These are phyloP conservation scores for Etheostoma perlongum DNA, from an alignment of 2,797 vertebrate genomes.

Conservation along the genomic window DNA sequence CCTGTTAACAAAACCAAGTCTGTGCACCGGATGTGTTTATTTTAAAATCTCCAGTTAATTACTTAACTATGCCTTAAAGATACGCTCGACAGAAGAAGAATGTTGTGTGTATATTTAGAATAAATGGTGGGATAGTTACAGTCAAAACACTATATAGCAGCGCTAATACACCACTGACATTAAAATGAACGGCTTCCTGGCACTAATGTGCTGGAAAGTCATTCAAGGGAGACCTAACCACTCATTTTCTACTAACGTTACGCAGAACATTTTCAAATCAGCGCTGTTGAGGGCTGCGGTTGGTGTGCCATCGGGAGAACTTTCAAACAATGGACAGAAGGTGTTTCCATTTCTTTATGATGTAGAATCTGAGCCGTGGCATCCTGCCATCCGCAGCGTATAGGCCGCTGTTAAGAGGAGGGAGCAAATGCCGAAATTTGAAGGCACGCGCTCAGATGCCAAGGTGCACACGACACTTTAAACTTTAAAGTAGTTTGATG, in stretches of 20 bases:
- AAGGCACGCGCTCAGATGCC: constrained; percentile 36
- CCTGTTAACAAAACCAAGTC: constrained; percentile 70
- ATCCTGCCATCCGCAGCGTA: constrained; percentile 45
- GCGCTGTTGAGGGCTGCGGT: constrained; percentile 55
- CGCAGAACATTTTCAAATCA: constrained; percentile 75
- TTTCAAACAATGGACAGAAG: constrained; percentile 77
- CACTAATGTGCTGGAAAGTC: constrained; percentile 81
- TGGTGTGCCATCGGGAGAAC: constrained; percentile 57
- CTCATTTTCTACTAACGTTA: constrained; percentile 80
- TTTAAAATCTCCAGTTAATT: constrained; percentile 81
- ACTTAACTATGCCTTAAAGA: constrained; percentile 79
- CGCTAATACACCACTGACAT: constrained; percentile 76
- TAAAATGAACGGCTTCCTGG: constrained; percentile 81
- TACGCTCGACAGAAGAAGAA: constrained; percentile 74
- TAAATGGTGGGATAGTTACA: constrained; percentile 79
- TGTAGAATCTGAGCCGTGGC: constrained; percentile 70
- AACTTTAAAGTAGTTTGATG: constrained; percentile 64
- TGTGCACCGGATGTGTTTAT: constrained; percentile 79
- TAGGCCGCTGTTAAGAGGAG: constrained; percentile 60
- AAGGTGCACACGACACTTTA: constrained; percentile 57
- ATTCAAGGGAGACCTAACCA: constrained; percentile 67
- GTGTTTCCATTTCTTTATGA: constrained; percentile 74
- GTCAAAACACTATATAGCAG: constrained; percentile 76
- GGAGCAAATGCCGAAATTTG: constrained; percentile 18
- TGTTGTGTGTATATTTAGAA: constrained; percentile 78